Percentiles rank a stretch among this genome's conserved stretches.
Conservation (phyloP, 2,113 vertebrate genomes). For the Gnathonemus echidnorhynchus region DNA sequence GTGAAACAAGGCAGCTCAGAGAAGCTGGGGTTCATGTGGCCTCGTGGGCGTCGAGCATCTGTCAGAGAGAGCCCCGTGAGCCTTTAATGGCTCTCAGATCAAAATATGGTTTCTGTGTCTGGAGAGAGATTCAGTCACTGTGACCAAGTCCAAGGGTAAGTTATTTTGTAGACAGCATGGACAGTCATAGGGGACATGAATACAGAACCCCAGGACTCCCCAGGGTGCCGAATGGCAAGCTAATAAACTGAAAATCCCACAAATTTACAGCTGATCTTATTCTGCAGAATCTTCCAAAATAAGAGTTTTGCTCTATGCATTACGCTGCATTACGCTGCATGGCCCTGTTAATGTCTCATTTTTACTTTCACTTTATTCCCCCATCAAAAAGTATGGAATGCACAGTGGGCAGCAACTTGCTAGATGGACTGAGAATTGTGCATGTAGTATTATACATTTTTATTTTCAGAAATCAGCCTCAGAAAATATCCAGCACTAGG, state of each 20-base stretch:
- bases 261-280: not conserved
- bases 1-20: not conserved
- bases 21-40: not conserved
- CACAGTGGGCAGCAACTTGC: not conserved
- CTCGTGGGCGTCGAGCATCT: not conserved
- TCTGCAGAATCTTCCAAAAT: not conserved
- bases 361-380: too few relatives aligned
- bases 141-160: not conserved
- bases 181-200: not conserved
- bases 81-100: not conserved
- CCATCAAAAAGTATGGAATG: not conserved
- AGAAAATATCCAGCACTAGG: not conserved
- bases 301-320: too few relatives aligned
- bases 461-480: not conserved
- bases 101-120: conserved; percentile 3
- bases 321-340: not conserved
- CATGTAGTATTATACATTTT: not conserved
- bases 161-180: not conserved
- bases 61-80: not conserved
- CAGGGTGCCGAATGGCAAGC: not conserved
- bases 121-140: not conserved
- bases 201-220: not conserved
- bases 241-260: not conserved
- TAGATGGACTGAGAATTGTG: not conserved
- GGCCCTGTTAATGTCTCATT: not conserved